phyloP scores from a whole-genome alignment of 2,797 vertebrate species.

The Squalus acanthias region DNA sequence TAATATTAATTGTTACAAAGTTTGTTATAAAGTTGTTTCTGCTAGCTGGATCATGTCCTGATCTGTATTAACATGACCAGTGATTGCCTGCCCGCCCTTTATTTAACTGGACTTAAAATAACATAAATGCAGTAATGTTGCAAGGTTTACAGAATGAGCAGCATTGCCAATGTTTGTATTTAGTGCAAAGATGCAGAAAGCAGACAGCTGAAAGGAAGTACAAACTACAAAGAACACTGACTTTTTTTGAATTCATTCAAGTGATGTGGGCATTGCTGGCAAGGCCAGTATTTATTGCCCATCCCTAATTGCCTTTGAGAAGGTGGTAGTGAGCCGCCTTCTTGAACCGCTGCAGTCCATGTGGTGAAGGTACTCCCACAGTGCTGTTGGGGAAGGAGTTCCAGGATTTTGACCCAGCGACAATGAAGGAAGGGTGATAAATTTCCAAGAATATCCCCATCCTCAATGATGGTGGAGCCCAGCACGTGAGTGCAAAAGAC shows the following conservation, averaged over 20 bases:
- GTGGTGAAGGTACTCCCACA: too few species aligned
- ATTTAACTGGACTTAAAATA: neutral
- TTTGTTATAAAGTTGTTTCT: neutral
- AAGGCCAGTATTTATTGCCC: too few species aligned
- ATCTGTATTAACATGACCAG: neutral
- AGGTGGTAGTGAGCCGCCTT: too few species aligned
- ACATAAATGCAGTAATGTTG: neutral
- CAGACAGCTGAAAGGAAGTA: neutral
- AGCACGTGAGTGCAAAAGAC: too few species aligned
- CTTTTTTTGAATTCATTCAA: neutral
- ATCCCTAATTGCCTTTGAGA: too few species aligned
- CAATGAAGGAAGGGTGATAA: too few species aligned
- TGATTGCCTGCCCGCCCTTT: neutral
- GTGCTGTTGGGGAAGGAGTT: too few species aligned
- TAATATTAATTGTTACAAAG: neutral
- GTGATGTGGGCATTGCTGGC: neutral
- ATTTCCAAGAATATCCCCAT: too few species aligned
- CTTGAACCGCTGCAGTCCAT: too few species aligned
- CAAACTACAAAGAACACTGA: neutral
- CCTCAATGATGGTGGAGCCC: too few species aligned
- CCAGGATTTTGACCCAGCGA: too few species aligned
- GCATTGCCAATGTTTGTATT: neutral
- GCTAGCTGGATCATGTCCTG: neutral
- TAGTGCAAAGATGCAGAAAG: neutral
- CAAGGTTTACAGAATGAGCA: neutral